Conservation (phyloP, 1,140 invertebrate species). For the Idris sp. region DNA sequence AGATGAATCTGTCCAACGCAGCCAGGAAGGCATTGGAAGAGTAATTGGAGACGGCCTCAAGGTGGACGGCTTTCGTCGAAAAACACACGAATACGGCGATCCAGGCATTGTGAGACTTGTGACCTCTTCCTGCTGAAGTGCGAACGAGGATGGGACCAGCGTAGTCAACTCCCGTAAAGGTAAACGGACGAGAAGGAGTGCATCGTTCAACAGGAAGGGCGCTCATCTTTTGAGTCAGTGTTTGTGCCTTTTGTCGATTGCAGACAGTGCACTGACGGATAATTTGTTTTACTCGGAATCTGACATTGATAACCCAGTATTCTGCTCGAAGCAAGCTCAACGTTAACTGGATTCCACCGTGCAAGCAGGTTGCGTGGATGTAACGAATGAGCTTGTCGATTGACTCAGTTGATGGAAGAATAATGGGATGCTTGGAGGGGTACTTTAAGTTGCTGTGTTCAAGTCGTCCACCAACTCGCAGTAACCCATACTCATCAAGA, state of each 20-base stretch:
- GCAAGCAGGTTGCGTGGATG: too few species aligned
- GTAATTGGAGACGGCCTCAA: background rate
- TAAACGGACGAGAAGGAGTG: too few species aligned
- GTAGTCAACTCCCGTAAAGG: constrained; percentile 1
- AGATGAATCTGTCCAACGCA: background rate
- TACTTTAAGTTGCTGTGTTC: background rate
- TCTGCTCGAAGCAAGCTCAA: too few species aligned
- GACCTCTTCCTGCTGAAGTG: background rate
- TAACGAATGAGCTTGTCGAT: background rate
- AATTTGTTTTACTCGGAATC: too few species aligned
- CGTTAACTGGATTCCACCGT: too few species aligned
- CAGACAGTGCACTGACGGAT: too few species aligned
- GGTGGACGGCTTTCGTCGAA: background rate
- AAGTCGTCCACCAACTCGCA: constrained; percentile 1
- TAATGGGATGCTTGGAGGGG: too few species aligned
- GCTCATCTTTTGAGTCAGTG: too few species aligned
- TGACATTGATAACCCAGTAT: too few species aligned
- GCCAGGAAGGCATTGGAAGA: background rate
- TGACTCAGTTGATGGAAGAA: too few species aligned
- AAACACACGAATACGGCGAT: constrained; percentile 1
- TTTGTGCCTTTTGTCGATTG: too few species aligned
- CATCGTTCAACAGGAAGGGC: too few species aligned
- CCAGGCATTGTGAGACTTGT: background rate
- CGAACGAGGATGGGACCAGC: background rate
- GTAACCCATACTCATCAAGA: background rate